Conservation (phyloP, 2,888 invertebrate species). For the Oscheius onirici region DNA sequence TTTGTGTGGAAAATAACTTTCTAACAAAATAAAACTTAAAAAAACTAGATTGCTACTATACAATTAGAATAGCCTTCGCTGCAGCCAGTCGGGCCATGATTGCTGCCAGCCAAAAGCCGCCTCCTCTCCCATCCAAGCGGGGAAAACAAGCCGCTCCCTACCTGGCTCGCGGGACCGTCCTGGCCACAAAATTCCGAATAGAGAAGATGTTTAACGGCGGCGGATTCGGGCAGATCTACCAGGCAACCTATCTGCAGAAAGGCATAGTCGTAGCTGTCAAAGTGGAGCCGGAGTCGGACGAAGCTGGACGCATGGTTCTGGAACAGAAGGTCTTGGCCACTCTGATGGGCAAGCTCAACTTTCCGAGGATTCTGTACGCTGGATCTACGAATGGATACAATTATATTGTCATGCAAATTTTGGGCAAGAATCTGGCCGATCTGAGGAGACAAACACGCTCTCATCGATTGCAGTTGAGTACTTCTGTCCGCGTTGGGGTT, state of each 20-base stretch:
- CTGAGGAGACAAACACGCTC: constrained; percentile 19
- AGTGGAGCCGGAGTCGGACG: constrained; percentile 10
- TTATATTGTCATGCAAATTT: constrained; percentile 30
- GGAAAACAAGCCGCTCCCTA: constrained; percentile 9
- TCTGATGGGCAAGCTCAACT: constrained; percentile 9
- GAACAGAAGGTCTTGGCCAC: constrained; percentile 15
- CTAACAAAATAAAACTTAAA: no score
- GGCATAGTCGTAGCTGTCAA: constrained; percentile 13
- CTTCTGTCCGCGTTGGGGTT: constrained; percentile 30
- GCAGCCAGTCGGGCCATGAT: background rate
- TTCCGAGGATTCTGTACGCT: constrained; percentile 10
- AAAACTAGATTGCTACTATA: background rate
- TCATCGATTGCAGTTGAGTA: background rate
- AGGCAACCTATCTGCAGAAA: constrained; percentile 9
- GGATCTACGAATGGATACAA: background rate
- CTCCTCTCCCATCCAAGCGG: background rate
- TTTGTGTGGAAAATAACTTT: no score
- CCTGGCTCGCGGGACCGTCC: background rate
- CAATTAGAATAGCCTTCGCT: background rate
- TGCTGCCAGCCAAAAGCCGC: background rate
- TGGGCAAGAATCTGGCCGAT: constrained; percentile 33
- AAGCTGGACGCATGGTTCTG: constrained; percentile 24
- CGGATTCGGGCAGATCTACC: constrained; percentile 29
- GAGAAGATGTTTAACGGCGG: constrained; percentile 32
- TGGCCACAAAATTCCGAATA: constrained; percentile 31